Evolutionary conservation across 1,140 invertebrate genomes (phyloP).

Genomic region (Heliconius hewitsoni): DNA sequence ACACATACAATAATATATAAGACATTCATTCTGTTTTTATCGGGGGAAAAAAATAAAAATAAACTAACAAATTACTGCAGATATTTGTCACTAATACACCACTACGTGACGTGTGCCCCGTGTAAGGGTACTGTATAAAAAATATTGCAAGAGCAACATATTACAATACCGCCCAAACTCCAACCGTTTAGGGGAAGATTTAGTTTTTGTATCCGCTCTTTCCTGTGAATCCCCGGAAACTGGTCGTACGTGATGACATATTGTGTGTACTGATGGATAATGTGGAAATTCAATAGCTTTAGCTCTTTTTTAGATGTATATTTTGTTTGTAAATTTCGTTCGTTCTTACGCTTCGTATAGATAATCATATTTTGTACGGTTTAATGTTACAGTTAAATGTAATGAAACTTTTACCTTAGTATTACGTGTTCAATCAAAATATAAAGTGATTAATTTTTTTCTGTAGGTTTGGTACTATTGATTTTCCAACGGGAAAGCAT

Average conservation of each 20-base stretch:
- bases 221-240: conserved; percentile 35
- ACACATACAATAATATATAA: too few species aligned
- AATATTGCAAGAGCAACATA: conserved; percentile 38
- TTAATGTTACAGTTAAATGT: too few species aligned
- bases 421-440: too few species aligned
- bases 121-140: conserved; percentile 23
- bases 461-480: background rate
- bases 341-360: background rate
- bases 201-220: conserved; percentile 47
- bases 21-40: too few species aligned
- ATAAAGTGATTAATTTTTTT: too few species aligned
- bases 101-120: background rate
- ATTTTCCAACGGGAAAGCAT: background rate
- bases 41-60: background rate
- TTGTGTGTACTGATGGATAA: conserved; percentile 29
- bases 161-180: conserved; percentile 41
- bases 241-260: conserved; percentile 35
- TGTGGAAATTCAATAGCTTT: conserved; percentile 13
- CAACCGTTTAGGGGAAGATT: conserved; percentile 43
- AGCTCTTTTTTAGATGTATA: background rate
- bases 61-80: background rate
- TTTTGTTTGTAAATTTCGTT: background rate
- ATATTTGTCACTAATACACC: background rate
- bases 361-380: background rate
- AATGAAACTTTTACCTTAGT: background rate